Base-by-base conservation (phyloP, 2,888 invertebrate genomes). In the Scaptomyza reducta region DNA sequence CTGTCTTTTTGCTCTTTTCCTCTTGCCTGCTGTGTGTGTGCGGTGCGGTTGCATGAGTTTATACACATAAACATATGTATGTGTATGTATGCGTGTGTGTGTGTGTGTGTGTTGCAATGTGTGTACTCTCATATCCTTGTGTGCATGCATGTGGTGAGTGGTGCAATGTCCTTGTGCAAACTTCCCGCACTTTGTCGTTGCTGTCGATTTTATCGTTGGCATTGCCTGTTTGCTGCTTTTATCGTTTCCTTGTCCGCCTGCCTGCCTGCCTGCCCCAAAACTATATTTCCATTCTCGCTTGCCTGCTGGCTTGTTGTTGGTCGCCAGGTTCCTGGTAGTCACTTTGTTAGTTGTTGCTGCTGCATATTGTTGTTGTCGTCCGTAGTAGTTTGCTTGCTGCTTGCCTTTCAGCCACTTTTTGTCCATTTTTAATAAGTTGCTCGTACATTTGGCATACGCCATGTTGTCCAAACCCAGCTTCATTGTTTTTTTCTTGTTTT, bases 121-220 rank as follows among this genome's bases (percentile, higher is more conserved):
- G 63, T 72, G 74, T 59, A 47, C 70, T 70, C 70, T 84, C 74
- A 84, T 82, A 82, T 87, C 85, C 82, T 82, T 82, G 77, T 87
- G 77, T 87, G 86, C 88, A 86, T 88, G 88, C 84, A 86, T 84
- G 84, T 84, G 84, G 84, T 79, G 80, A 78, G 49, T 80, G 78
- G 78, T 74, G 84, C 88, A 88, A 85, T 88, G 83, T 84, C 83
- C 87, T 84, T 84, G 86, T 79, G 87, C 87, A 88, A 85, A 85
- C 88, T 85, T 88, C 80, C 84, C 88, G 76, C 85, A 82, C 87
- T 83, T 82, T 82, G 81, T 76, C 78, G 76, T 77, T 69, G 22
- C 22, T 22, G 22, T 22, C 22, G 22, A 22, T 49, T 33, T 18
- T 55, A 64, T 50, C 42, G 50, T 68, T 62, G 58, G 57, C 49